phyloP scores from a whole-genome alignment of 2,113 vertebrate species.

The Indicator maculatus region DNA sequence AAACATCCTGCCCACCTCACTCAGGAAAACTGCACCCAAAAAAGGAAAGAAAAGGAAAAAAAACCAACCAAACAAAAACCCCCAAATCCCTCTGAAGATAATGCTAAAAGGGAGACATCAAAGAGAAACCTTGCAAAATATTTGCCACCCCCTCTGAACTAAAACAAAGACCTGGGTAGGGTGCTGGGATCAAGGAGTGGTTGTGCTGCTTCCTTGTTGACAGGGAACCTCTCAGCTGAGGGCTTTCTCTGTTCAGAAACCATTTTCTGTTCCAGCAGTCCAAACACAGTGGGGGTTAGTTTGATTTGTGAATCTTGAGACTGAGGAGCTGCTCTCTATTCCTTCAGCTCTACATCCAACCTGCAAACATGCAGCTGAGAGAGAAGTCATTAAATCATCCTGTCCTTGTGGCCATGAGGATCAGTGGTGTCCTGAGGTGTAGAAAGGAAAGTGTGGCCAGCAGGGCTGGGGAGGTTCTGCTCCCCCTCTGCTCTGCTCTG shows the following conservation, averaged over 20 bases:
- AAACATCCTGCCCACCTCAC: conserved; percentile 16
- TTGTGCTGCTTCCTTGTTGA: background rate
- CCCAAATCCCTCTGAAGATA: background rate
- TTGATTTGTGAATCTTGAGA: background rate
- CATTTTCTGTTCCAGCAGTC: background rate
- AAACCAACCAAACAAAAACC: too few relatives aligned
- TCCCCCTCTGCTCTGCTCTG: too few relatives aligned
- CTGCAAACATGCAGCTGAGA: background rate
- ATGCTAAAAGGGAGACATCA: background rate
- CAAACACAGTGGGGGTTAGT: background rate
- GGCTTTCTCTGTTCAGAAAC: background rate
- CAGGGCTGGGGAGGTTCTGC: too few relatives aligned
- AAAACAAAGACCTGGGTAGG: conserved; percentile 4
- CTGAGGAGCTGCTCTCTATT: background rate
- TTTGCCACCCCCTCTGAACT: background rate
- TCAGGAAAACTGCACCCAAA: background rate
- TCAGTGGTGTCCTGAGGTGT: too few relatives aligned
- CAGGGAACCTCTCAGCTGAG: background rate
- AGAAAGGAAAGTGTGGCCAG: too few relatives aligned
- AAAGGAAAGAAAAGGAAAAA: background rate
- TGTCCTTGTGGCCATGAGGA: background rate
- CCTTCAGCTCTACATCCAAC: background rate
- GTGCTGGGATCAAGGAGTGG: background rate
- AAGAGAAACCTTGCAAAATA: background rate
- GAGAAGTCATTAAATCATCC: background rate